Evolutionary conservation across 1,140 invertebrate genomes (phyloP).

Genomic region (Bombus difficillimus): DNA sequence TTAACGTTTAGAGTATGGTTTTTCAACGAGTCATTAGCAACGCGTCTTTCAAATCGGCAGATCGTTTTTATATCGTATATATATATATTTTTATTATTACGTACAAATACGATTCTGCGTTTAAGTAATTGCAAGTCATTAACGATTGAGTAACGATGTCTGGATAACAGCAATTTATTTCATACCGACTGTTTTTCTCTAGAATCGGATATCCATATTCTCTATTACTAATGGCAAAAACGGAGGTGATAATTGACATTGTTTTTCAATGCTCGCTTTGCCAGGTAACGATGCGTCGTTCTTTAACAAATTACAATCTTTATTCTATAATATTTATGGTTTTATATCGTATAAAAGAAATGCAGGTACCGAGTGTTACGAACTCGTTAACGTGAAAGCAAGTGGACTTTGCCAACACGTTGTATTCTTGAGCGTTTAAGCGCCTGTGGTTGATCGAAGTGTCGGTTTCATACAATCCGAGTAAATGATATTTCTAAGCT

Average conservation of each 20-base stretch:
- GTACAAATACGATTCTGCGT: not conserved
- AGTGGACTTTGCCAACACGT: not conserved
- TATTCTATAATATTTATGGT: not conserved
- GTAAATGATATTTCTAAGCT: not conserved
- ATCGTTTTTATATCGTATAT: not conserved
- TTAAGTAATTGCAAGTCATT: not conserved
- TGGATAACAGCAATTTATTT: not conserved
- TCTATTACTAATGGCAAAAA: not conserved
- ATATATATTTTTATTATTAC: too few species aligned
- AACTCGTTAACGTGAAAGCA: not conserved
- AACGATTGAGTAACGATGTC: not conserved
- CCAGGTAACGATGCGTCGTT: not conserved
- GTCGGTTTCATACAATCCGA: not conserved
- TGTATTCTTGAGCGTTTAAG: not conserved
- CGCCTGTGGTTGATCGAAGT: not conserved
- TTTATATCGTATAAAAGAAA: not conserved
- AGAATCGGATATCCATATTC: not conserved
- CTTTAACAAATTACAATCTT: not conserved
- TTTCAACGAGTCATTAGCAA: too few species aligned
- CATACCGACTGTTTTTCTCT: not conserved
- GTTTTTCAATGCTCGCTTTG: not conserved
- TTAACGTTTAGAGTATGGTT: too few species aligned
- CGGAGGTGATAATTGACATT: not conserved
- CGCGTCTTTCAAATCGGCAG: too few species aligned
- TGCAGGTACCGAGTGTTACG: not conserved